Evolutionary conservation across 2,888 invertebrate species (phyloP), one percentile per base, ranked within the genome.

Genomic region (Rhaphigaster nebulosa): DNA sequence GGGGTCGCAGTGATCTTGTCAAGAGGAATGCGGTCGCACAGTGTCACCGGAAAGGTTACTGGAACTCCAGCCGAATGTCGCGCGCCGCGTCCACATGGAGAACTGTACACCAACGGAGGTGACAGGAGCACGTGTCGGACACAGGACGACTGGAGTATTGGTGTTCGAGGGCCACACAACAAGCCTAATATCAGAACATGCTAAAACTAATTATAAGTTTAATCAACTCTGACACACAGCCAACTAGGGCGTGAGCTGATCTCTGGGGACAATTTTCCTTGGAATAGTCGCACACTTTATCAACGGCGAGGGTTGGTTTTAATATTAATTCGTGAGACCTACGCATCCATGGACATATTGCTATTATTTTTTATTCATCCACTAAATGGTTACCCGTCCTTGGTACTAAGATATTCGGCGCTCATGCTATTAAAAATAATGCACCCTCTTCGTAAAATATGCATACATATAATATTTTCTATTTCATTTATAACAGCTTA

Each of bases 221-320:
- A 80, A 89, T 89, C 76, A 89, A 89, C 76, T 89, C 45, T 80
- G 89, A 89, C 80, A 89, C 50, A 87, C 76, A 84, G 91, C 94
- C 94, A 93, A 97, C 97, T 96, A 92, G 96, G 96, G 80, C 96
- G 96, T 0, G 95, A 95, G 12, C 4, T 65, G 38, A 88, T 88
- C 41, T 41, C 38, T 0, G 3, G 65, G 60, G 88, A 88, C 88
- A 65, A 45, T 65, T 88, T 88, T 88, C 88, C 54, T 65, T n/a
- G 26, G 41, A 0, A 10, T 1, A 23, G 34, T 38, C 1, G 3
- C 4, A 15, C 38, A 26, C 5, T 6, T 20, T 76, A 76, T 34
- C 34, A 38, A 76, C 70, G 8, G 34, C n/a, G n/a, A n/a, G n/a
- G n/a, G n/a, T n/a, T n/a, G n/a, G n/a, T 34, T 34, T 70, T 70